Conservation (phyloP, 2,113 vertebrate genomes). For the Electrona antarctica region DNA sequence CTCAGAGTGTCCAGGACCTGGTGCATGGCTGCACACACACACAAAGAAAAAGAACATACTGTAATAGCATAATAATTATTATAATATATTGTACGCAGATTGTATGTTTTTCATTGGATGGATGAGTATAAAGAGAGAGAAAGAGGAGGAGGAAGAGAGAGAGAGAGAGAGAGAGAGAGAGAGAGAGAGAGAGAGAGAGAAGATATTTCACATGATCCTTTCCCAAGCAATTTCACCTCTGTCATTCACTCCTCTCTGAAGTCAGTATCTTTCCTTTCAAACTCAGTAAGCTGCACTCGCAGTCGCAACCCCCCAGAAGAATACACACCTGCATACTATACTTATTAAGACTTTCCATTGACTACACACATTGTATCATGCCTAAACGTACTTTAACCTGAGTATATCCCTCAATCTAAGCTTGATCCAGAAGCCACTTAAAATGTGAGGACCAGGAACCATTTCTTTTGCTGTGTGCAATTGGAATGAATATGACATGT, state of each 20-base stretch:
- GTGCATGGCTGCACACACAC: constrained; percentile 84
- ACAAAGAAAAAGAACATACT: not conserved
- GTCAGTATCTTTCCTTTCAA: constrained; percentile 8
- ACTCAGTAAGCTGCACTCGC: constrained; percentile 35
- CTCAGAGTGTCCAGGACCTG: constrained; percentile 91
- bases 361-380: no score
- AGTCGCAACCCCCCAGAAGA: constrained; percentile 28
- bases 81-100: constrained; percentile 22
- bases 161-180: constrained; percentile 14
- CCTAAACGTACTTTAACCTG: no score
- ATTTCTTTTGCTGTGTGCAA: no score
- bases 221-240: constrained; percentile 63
- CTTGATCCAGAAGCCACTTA: not conserved
- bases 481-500: no score
- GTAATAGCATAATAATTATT: constrained; percentile 6
- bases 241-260: constrained; percentile 48
- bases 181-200: constrained; percentile 13
- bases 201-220: constrained; percentile 45
- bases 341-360: no score
- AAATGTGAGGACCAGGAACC: no score
- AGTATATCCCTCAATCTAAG: not conserved
- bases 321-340: not conserved
- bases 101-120: constrained; percentile 15
- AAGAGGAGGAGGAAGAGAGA: constrained; percentile 23
- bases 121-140: constrained; percentile 24